phyloP scores from a whole-genome alignment of 2,113 vertebrate species.

The Gallinago undulata region DNA sequence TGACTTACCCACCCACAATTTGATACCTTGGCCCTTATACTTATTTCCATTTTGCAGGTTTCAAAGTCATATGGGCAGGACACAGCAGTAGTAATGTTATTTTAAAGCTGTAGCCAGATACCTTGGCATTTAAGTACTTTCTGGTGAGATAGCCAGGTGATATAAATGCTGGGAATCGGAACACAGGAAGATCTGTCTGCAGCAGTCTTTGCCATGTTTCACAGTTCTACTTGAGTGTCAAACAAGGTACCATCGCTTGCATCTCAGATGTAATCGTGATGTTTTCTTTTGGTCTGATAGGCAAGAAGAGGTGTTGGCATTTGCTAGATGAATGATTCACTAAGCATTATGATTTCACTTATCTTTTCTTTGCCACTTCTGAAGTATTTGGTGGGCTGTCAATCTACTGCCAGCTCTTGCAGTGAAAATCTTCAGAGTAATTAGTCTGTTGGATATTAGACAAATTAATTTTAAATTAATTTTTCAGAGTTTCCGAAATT shows the following conservation, averaged over 20 bases:
- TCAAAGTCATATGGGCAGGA: fast-evolving
- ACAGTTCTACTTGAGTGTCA: not conserved
- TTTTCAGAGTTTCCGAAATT: not conserved
- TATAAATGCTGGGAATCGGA: not conserved
- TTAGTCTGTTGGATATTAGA: not conserved
- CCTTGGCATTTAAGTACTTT: not conserved
- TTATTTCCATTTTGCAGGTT: not conserved
- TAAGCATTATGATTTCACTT: not conserved
- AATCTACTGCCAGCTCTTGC: not conserved
- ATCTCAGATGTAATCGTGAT: not conserved
- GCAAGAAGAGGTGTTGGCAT: not conserved
- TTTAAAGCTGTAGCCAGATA: not conserved
- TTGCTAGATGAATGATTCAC: slow-evolving; percentile 18
- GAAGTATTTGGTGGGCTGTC: slow-evolving; percentile 25
- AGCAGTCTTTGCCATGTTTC: not conserved
- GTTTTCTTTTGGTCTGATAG: slow-evolving; percentile 1
- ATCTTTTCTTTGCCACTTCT: not conserved
- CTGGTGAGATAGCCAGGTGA: not conserved
- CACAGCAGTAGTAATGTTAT: not conserved
- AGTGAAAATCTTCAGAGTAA: not conserved
- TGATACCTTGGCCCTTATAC: not conserved
- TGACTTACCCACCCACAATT: not conserved
- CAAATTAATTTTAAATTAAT: not conserved
- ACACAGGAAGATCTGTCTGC: not conserved
- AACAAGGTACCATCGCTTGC: not conserved